These are phyloP conservation scores for Limnephilus auricula DNA, from an alignment of 2,888 invertebrate genomes.

Conservation along the genomic window DNA sequence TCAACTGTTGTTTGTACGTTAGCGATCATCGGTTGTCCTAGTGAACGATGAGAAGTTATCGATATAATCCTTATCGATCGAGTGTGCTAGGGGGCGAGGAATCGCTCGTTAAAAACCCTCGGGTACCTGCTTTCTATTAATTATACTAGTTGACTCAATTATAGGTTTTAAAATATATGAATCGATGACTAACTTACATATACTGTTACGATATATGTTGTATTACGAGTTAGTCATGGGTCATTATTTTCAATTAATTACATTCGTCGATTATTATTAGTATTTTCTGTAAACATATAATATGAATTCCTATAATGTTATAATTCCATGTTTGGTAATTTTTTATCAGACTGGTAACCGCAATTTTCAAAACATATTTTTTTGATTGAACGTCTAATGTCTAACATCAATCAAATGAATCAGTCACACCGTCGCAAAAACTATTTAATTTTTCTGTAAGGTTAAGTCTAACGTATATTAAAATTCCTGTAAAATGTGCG, in stretches of 20 bases:
- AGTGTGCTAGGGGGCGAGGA: too few species aligned
- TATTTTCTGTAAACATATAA: too few species aligned
- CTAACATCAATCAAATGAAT: not conserved
- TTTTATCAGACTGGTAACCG: not conserved
- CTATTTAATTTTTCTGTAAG: not conserved
- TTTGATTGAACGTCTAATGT: not conserved
- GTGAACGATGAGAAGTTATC: too few species aligned
- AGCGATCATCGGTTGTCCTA: too few species aligned
- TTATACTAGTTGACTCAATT: too few species aligned
- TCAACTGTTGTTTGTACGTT: too few species aligned
- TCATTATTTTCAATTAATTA: too few species aligned
- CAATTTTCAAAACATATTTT: not conserved
- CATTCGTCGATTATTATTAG: not conserved
- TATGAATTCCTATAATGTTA: too few species aligned
- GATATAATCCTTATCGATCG: too few species aligned
- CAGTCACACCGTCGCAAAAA: not conserved
- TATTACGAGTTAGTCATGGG: too few species aligned
- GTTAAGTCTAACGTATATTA: not conserved
- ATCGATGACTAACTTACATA: not conserved
- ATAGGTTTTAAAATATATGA: not conserved
- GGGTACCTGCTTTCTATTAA: too few species aligned
- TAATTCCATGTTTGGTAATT: not conserved
- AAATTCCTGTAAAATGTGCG: not conserved
- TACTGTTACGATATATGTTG: not conserved
- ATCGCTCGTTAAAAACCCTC: too few species aligned